These are phyloP conservation scores for Bubo bubo DNA, from an alignment of 2,113 vertebrate genomes.

Conservation along the genomic window DNA sequence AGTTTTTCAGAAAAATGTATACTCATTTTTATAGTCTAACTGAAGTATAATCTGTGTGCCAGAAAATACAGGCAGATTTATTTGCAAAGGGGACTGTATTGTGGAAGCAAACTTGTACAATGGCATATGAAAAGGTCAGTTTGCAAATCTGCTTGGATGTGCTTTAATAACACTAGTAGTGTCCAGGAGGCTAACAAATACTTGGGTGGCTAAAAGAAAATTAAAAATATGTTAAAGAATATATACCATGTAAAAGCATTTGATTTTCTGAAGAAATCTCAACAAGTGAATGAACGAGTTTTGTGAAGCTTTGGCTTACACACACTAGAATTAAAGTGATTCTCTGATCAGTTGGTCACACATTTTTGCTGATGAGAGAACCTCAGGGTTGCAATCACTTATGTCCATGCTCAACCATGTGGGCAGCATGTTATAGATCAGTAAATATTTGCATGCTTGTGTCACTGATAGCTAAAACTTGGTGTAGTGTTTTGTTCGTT, in stretches of 20 bases:
- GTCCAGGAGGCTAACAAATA: not conserved
- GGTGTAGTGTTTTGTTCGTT: not conserved
- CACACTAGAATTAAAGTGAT: not conserved
- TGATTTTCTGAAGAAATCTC: not conserved
- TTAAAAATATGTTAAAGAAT: not conserved
- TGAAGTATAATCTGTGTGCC: not conserved
- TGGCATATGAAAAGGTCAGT: not conserved
- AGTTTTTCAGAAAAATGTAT: not conserved
- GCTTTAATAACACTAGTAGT: not conserved
- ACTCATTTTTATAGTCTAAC: not conserved
- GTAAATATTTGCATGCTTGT: not conserved
- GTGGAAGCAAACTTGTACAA: not conserved
- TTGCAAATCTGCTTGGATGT: not conserved
- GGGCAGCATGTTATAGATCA: not conserved
- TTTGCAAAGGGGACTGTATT: not conserved
- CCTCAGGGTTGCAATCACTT: not conserved
- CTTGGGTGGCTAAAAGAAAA: not conserved
- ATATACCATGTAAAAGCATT: not conserved
- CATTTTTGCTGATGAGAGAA: not conserved
- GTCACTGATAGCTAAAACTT: not conserved
- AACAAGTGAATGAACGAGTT: not conserved
- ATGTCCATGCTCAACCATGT: accelerated
- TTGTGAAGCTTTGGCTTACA: not conserved
- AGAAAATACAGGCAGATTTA: not conserved
- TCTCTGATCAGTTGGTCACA: not conserved